Conservation (phyloP, 1,140 invertebrate genomes). For the Leptopilina clavipes region DNA sequence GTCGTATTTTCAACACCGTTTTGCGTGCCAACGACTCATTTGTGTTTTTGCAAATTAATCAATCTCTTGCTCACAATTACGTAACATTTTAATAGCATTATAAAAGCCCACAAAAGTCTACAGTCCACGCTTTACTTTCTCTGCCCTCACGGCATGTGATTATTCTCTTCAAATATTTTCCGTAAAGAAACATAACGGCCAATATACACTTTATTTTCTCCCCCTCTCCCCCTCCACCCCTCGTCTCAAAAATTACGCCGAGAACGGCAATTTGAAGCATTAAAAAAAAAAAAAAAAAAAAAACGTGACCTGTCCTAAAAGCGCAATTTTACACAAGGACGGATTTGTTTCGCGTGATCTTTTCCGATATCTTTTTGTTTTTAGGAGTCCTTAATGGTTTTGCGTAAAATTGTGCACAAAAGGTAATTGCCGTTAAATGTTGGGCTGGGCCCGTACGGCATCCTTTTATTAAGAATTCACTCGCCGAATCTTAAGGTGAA, state of each 20-base stretch:
- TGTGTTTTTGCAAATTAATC: neutral
- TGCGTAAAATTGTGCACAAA: constrained; percentile 11
- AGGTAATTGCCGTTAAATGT: constrained; percentile 29
- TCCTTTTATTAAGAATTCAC: constrained; percentile 33
- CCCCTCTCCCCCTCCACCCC: neutral
- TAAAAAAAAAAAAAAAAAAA: too few relatives aligned
- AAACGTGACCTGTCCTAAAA: neutral
- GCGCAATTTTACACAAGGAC: constrained; percentile 24
- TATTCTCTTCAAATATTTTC: neutral
- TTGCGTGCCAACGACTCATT: neutral
- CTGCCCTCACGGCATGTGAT: neutral
- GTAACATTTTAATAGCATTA: neutral
- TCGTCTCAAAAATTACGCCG: neutral
- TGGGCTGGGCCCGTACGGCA: neutral
- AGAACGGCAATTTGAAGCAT: constrained; percentile 8
- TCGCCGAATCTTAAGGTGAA: neutral
- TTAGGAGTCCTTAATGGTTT: neutral
- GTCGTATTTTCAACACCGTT: neutral
- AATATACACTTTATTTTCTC: neutral
- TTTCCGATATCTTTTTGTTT: neutral
- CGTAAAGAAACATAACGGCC: too few relatives aligned
- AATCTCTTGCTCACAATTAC: neutral
- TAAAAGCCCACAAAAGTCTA: neutral
- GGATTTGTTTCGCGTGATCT: constrained; percentile 28
- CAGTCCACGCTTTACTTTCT: neutral